Evolutionary conservation across 2,113 vertebrate genomes (phyloP).

Genomic region (Loxodonta africana): DNA sequence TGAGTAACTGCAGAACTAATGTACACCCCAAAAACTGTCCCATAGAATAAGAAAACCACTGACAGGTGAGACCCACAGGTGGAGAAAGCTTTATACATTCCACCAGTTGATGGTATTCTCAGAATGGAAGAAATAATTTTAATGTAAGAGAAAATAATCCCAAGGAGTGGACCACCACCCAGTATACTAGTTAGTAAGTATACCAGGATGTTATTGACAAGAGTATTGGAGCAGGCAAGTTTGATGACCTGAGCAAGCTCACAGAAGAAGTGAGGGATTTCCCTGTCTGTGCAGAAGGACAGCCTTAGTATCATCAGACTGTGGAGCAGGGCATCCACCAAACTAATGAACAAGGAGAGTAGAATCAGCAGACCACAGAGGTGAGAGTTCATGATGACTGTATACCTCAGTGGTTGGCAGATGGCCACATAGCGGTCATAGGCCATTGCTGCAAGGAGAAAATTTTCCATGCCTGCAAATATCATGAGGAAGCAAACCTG

Average conservation of each 20-base stretch:
- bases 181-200: background rate
- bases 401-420: constrained; percentile 34
- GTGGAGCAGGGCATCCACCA: background rate
- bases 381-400: background rate
- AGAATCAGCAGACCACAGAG: background rate
- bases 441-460: background rate
- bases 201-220: constrained; percentile 54
- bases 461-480: background rate
- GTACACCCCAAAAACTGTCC: constrained; percentile 57
- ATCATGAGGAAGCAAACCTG: background rate
- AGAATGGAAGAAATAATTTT: constrained; percentile 24
- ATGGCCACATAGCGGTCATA: constrained; percentile 59
- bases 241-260: constrained; percentile 58
- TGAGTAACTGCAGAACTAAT: constrained; percentile 14
- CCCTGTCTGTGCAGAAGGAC: constrained; percentile 8
- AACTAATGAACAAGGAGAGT: background rate
- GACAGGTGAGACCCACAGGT: constrained; percentile 73
- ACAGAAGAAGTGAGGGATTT: constrained; percentile 70
- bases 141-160: constrained; percentile 7
- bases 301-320: constrained; percentile 3
- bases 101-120: background rate
- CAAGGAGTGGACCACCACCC: background rate
- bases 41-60: constrained; percentile 69
- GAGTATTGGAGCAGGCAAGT: constrained; percentile 54
- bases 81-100: constrained; percentile 44